Conservation (phyloP, 2,113 vertebrate species). For the Anarhynchus alexandrinus region DNA sequence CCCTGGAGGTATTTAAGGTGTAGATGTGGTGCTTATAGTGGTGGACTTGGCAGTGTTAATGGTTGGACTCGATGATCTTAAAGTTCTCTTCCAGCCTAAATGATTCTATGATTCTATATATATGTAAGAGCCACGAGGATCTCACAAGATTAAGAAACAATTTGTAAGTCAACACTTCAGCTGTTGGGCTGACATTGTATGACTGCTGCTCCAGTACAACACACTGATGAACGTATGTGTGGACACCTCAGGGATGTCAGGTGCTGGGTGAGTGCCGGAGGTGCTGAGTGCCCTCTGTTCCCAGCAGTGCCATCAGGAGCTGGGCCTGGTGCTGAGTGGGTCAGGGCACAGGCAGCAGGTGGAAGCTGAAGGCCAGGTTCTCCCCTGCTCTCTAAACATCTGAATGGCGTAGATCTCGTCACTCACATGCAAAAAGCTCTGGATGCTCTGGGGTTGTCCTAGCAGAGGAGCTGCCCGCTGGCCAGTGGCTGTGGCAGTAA, state of each 20-base stretch:
- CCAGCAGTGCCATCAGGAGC: neutral
- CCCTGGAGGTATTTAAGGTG: neutral
- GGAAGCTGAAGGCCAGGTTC: neutral
- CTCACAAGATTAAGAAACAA: neutral
- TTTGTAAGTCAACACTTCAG: neutral
- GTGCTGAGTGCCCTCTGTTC: neutral
- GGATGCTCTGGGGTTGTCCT: neutral
- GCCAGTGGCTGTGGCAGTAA: neutral
- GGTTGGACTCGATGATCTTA: neutral
- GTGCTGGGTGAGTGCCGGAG: neutral
- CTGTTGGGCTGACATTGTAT: neutral
- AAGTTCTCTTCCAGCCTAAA: neutral
- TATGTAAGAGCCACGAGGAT: neutral
- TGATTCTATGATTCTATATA: neutral
- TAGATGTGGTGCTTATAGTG: neutral
- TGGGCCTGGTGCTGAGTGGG: accelerated
- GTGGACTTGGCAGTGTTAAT: neutral
- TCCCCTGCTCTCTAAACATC: neutral
- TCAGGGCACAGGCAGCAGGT: neutral
- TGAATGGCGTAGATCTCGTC: neutral
- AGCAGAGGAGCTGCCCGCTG: neutral
- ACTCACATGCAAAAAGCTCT: neutral
- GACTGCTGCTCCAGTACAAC: neutral
- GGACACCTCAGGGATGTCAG: neutral
- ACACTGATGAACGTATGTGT: neutral